phyloP scores from a whole-genome alignment of 2,797 vertebrate genomes.

The Rallus crepitans region DNA sequence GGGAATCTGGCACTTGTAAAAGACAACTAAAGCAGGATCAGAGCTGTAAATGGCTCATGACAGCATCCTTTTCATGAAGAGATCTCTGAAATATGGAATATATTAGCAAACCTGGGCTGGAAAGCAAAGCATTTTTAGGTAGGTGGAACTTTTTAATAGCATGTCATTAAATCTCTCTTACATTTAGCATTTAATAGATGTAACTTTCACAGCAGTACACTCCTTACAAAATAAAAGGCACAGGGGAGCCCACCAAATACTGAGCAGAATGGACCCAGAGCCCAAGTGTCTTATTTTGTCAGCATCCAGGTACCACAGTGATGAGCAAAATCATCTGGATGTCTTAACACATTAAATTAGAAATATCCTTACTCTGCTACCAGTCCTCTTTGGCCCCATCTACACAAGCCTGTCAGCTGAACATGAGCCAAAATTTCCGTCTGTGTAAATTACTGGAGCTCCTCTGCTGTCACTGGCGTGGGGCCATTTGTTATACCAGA shows the following conservation, averaged over 20 bases:
- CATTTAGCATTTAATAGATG: slow-evolving; percentile 39
- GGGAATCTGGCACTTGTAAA: neutral
- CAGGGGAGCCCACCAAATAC: neutral
- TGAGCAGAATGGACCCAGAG: neutral
- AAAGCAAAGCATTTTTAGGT: slow-evolving; percentile 42
- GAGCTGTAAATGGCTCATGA: slow-evolving; percentile 35
- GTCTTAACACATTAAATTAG: neutral
- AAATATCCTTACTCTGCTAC: slow-evolving; percentile 27
- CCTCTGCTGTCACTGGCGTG: neutral
- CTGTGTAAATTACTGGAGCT: neutral
- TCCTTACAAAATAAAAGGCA: neutral
- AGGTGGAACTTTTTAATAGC: slow-evolving; percentile 52
- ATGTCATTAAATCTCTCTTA: slow-evolving; percentile 42
- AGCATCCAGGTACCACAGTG: neutral
- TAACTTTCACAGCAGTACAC: neutral
- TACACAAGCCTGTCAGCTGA: neutral
- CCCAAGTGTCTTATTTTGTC: neutral
- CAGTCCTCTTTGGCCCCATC: neutral
- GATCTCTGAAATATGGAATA: slow-evolving; percentile 29
- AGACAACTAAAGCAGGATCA: neutral
- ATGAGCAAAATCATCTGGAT: neutral
- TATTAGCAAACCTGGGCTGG: slow-evolving; percentile 30
- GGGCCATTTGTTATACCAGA: neutral
- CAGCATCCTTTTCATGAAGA: neutral
- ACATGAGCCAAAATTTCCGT: neutral